Evolutionary conservation across 2,113 vertebrate genomes (phyloP), one percentile per base, ranked within the genome.

Genomic region (Hiodon alosoides): DNA sequence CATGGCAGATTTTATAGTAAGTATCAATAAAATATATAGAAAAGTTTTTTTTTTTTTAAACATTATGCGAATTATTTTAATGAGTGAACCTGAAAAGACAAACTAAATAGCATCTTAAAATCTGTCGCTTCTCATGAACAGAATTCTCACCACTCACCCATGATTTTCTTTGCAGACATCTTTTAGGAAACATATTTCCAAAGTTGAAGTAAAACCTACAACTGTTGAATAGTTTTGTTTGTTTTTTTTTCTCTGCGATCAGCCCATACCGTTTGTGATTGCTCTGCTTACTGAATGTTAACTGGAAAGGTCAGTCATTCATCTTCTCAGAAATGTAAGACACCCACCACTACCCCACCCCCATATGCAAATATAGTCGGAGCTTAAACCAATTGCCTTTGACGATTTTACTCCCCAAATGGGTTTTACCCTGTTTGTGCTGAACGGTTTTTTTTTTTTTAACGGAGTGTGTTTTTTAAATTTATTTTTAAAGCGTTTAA

Each of bases 281-380:
- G 71, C 84, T 72, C 70, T 78, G 85, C 77, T 82, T 80, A 77
- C 84, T 84, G 81, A 69, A 16, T 87, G 81, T 89, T 84, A 84
- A 81, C 84, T 87, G 85, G 86, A 84, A 80, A 81, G 88, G 83
- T 31, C 31, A 31, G 31, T 85, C 87, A 87, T 89, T 89, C 87
- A 89, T 87, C 83, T 81, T 78, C 82, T 69, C 71, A 78, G 78
- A 50, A 75, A 78, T 79, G 83, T 76, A 82, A 84, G 86, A 82
- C 88, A 89, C 89, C 82, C 89, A 31, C 31, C 31, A 31, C 31
- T 31, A 31, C 31, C 31, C 31, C 31, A 31, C 88, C 85, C 82
- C 84, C 60, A 3, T 77, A 90, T 91, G 87, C 86, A 89, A 87
- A 90, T 90, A 50, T 87, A 90, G 89, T 89, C 76, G 83, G 81